These are phyloP conservation scores for Drosophila atroscutellata DNA, from an alignment of 2,888 invertebrate genomes.

Conservation along the genomic window DNA sequence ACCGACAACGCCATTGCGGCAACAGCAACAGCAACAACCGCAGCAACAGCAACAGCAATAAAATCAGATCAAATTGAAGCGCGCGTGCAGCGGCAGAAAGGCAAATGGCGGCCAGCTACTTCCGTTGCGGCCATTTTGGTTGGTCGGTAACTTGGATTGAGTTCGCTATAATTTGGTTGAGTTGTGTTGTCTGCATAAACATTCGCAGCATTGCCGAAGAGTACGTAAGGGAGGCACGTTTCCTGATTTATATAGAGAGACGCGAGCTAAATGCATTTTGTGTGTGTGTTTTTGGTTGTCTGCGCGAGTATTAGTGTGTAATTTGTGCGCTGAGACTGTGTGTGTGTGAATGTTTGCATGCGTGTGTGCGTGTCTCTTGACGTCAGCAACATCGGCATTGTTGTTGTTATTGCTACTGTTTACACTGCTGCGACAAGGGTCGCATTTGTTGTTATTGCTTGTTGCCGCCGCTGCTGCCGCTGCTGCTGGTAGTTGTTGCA, in stretches of 20 bases:
- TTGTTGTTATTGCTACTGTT: slow-evolving; percentile 64
- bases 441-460: slow-evolving; percentile 70
- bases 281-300: slow-evolving; percentile 12
- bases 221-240: not conserved
- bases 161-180: slow-evolving; percentile 42
- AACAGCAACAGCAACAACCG: slow-evolving; percentile 6
- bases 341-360: slow-evolving; percentile 14
- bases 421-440: slow-evolving; percentile 73
- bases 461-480: slow-evolving; percentile 13
- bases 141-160: slow-evolving; percentile 56
- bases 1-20: slow-evolving; percentile 18
- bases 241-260: slow-evolving; percentile 4
- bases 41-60: slow-evolving; percentile 50
- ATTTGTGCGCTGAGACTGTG: slow-evolving; percentile 6
- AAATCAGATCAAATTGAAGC: slow-evolving; percentile 73
- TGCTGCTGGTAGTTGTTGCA: slow-evolving; percentile 53
- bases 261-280: slow-evolving; percentile 62
- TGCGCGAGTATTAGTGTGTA: not conserved
- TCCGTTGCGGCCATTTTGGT: slow-evolving; percentile 76
- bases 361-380: slow-evolving; percentile 57
- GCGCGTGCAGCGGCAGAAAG: slow-evolving; percentile 57
- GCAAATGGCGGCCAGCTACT: slow-evolving; percentile 70
- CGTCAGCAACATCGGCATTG: slow-evolving; percentile 63
- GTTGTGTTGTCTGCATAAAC: slow-evolving; percentile 69
- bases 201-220: slow-evolving; percentile 14